Percentiles rank a stretch among this genome's conserved stretches.
Conservation (phyloP, 2,888 invertebrate genomes). For the Thera obeliscata region DNA sequence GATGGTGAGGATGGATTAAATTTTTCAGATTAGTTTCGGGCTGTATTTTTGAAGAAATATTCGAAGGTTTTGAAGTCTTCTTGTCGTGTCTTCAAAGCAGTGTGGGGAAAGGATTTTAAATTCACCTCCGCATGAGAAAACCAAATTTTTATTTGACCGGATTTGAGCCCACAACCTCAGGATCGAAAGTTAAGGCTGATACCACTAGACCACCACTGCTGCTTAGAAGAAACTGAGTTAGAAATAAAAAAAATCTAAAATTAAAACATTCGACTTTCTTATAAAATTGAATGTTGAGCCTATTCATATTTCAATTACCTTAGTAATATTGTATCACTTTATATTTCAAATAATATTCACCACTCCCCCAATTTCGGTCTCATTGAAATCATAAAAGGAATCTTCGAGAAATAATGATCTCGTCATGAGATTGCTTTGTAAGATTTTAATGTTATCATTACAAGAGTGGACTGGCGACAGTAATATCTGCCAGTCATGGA, state of each 20-base stretch:
- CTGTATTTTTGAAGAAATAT: background rate
- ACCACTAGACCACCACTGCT: too few relatives aligned
- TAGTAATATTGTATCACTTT: background rate
- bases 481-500: constrained; percentile 72
- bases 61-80: background rate
- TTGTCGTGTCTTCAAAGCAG: too few relatives aligned
- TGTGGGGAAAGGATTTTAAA: too few relatives aligned
- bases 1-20: constrained; percentile 44
- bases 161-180: too few relatives aligned
- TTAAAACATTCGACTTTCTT: too few relatives aligned
- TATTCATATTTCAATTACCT: background rate
- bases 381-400: constrained; percentile 28
- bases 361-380: constrained; percentile 14
- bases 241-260: too few relatives aligned
- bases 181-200: too few relatives aligned
- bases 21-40: constrained; percentile 24
- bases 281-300: background rate
- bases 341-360: background rate
- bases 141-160: too few relatives aligned
- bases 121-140: too few relatives aligned
- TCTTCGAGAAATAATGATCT: constrained; percentile 32
- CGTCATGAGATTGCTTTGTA: constrained; percentile 66
- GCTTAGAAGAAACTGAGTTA: too few relatives aligned
- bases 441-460: constrained; percentile 83
- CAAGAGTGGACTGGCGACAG: constrained; percentile 79